Conservation (phyloP, 2,888 invertebrate species). For the Chironomus riparius region DNA sequence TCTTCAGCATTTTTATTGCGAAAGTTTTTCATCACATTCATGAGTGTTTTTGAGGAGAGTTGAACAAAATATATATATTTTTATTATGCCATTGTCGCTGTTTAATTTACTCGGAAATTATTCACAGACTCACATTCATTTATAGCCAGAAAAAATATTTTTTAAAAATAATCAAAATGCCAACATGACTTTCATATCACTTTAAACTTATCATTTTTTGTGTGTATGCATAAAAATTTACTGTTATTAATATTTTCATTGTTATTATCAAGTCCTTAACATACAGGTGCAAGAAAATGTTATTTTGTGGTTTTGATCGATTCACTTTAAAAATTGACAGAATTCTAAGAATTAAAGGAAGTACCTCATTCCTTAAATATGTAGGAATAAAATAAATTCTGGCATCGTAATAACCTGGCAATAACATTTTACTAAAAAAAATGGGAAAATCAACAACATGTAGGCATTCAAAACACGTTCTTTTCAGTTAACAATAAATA, state of each 20-base stretch:
- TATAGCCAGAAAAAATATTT: no score
- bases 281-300: not conserved
- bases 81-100: no score
- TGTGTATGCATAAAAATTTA: conserved; percentile 16
- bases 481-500: conserved; percentile 27
- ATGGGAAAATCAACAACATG: not conserved
- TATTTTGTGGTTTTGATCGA: not conserved
- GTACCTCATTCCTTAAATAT: not conserved
- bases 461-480: conserved; percentile 26
- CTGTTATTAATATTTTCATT: conserved; percentile 7
- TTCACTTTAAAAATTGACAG: not conserved
- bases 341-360: not conserved
- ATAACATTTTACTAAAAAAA: no score
- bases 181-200: not conserved
- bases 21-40: no score
- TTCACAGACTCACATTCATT: no score
- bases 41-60: no score
- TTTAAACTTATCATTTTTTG: not conserved
- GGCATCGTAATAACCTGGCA: not conserved
- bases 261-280: not conserved
- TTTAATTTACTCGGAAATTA: no score
- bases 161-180: no score
- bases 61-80: no score
- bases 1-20: no score
- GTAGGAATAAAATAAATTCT: not conserved